Evolutionary conservation across 2,888 invertebrate genomes (phyloP).

Genomic region (Pinctada fucata): DNA sequence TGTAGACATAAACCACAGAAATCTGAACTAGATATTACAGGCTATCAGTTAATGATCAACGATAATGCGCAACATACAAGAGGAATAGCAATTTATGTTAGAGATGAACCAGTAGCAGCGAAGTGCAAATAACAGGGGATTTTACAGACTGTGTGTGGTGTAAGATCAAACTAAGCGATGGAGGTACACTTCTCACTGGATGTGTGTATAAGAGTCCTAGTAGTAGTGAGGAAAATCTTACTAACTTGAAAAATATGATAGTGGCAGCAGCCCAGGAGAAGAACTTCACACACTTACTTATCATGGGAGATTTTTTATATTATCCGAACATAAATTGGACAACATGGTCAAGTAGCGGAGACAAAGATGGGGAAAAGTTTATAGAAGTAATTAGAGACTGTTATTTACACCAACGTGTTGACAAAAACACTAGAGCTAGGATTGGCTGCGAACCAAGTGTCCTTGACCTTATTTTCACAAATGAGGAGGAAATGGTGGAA

Average conservation of each 20-base stretch:
- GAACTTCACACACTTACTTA: not conserved
- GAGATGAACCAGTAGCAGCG: not conserved
- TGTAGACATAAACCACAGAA: not conserved
- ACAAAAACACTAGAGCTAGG: too few relatives aligned
- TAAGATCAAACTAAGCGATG: not conserved
- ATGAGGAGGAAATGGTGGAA: not conserved
- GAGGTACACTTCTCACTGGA: not conserved
- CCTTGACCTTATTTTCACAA: not conserved
- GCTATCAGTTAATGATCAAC: not conserved
- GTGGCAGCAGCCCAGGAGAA: not conserved
- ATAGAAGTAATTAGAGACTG: not conserved
- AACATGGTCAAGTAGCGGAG: not conserved
- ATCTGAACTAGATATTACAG: not conserved
- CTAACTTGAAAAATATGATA: not conserved
- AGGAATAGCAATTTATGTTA: not conserved
- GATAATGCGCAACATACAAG: not conserved
- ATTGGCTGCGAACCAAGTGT: not conserved
- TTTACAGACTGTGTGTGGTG: not conserved
- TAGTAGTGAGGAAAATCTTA: not conserved
- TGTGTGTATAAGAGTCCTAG: not conserved
- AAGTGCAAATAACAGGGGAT: not conserved
- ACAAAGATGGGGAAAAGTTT: not conserved
- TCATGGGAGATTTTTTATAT: not conserved
- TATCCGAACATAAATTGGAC: not conserved
- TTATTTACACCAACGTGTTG: not conserved